Evolutionary conservation across 2,797 vertebrate species (phyloP).

Genomic region (Muscicapa comitata): DNA sequence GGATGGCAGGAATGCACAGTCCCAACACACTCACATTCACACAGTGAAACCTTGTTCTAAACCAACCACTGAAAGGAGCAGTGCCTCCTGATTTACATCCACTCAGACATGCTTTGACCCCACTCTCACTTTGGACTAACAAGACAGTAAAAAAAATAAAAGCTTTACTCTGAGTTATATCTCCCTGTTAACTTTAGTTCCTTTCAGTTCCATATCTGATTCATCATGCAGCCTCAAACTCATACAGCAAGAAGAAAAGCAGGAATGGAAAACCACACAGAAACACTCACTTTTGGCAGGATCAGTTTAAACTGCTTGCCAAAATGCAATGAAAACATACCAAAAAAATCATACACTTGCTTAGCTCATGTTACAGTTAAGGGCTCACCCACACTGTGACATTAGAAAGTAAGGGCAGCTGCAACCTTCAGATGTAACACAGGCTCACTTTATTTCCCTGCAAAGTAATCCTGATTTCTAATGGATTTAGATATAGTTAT

Average conservation of each 20-base stretch:
- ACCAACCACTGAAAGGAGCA: not conserved
- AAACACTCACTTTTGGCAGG: not conserved
- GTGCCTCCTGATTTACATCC: not conserved
- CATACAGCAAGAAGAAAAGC: not conserved
- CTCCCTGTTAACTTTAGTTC: not conserved
- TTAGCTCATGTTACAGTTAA: not conserved
- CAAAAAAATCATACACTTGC: not conserved
- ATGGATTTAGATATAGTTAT: not conserved
- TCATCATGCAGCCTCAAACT: not conserved
- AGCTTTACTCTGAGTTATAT: no score
- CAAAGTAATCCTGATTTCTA: not conserved
- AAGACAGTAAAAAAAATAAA: not conserved
- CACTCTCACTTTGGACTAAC: not conserved
- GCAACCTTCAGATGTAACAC: not conserved
- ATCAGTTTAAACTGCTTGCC: not conserved
- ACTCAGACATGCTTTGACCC: not conserved
- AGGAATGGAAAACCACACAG: not conserved
- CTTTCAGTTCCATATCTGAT: not conserved
- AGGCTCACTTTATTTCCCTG: not conserved
- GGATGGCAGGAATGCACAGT: not conserved
- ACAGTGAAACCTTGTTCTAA: not conserved
- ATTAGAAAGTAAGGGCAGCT: not conserved
- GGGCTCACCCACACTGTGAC: not conserved
- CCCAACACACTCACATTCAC: not conserved
- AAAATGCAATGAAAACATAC: not conserved